A percentile compares a stretch with the other conserved stretches of the same genome.
These are phyloP conservation scores for Myotis vivesi DNA, from an alignment of 2,797 vertebrate species.

Conservation along the genomic window DNA sequence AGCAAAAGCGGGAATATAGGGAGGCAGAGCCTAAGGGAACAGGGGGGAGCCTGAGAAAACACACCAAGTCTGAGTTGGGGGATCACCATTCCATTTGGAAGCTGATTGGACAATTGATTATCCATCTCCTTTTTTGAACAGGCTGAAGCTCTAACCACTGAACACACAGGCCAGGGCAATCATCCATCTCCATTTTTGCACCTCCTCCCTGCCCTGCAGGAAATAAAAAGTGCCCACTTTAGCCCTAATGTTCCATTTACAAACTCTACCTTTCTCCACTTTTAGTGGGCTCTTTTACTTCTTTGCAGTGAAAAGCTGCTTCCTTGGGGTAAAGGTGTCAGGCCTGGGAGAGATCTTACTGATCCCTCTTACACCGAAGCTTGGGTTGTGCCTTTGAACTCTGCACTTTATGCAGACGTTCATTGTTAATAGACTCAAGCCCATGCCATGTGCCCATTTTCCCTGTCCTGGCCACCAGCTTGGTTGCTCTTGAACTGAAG, in stretches of 20 bases:
- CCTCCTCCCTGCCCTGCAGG: not conserved
- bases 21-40: not conserved
- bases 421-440: not conserved
- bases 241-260: not conserved
- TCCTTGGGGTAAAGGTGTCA: not conserved
- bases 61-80: not conserved
- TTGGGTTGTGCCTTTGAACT: not conserved
- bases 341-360: not conserved
- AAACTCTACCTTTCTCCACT: not conserved
- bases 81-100: not conserved
- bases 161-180: too few species aligned
- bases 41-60: not conserved
- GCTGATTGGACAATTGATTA: not conserved
- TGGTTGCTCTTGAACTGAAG: not conserved
- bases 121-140: not conserved
- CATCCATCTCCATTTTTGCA: not conserved
- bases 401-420: not conserved
- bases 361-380: not conserved
- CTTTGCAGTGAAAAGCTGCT: not conserved
- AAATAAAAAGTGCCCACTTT: not conserved
- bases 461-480: not conserved
- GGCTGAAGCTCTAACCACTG: too few species aligned
- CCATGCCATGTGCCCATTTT: not conserved
- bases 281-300: not conserved
- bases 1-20: not conserved